Evolutionary conservation across 2,113 vertebrate genomes (phyloP).

Genomic region (Peromyscus leucopus): DNA sequence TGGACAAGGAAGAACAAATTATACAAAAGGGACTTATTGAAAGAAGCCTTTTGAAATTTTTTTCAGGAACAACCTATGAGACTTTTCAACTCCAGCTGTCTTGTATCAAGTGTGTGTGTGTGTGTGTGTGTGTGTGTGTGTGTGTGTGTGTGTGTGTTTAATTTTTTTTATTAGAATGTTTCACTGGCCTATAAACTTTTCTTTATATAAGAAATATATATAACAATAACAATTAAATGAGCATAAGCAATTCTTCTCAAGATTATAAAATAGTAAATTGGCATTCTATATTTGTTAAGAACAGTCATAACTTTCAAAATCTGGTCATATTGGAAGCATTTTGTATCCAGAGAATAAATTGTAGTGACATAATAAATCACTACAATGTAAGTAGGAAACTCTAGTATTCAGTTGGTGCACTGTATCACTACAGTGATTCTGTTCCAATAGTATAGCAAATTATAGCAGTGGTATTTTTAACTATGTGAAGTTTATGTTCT

Average conservation of each 20-base stretch:
- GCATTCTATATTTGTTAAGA: background rate
- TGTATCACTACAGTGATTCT: background rate
- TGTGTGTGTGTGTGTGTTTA: background rate
- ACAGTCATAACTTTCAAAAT: background rate
- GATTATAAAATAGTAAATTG: background rate
- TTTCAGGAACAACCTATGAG: background rate
- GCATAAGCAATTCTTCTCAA: background rate
- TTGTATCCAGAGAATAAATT: background rate
- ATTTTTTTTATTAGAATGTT: background rate
- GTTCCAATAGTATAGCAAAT: background rate
- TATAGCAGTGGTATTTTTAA: background rate
- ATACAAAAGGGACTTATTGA: background rate
- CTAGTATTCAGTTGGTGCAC: background rate
- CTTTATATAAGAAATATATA: too few species aligned
- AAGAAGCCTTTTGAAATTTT: background rate
- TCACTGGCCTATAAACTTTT: background rate
- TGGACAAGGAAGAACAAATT: background rate
- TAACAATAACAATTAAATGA: background rate
- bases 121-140: background rate
- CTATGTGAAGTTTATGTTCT: slow-evolving; percentile 17
- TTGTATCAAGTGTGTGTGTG: background rate
- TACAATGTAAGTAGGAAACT: background rate
- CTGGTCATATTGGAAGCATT: background rate
- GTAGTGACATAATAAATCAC: background rate
- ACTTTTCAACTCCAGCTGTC: background rate